phyloP scores from a whole-genome alignment of 2,113 vertebrate genomes.

The Ornithorhynchus anatinus region DNA sequence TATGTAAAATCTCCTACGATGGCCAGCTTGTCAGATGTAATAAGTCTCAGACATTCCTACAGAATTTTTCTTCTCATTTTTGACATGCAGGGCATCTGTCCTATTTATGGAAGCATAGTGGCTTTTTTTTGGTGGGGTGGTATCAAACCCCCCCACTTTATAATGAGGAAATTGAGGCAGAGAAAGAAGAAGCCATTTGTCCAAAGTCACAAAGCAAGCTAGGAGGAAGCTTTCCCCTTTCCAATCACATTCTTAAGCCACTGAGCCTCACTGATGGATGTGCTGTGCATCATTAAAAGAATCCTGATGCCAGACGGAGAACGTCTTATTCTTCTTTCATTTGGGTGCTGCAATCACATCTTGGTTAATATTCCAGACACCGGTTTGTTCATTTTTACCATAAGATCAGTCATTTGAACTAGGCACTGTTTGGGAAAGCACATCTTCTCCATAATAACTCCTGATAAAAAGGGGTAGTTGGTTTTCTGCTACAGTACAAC shows the following conservation, averaged over 20 bases:
- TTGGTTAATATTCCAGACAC: constrained; percentile 8
- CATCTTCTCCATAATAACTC: constrained; percentile 18
- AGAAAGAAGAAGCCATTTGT: not conserved
- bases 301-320: not conserved
- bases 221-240: not conserved
- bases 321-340: too few relatives aligned
- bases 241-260: not conserved
- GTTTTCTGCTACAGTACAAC: constrained; percentile 24
- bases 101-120: not conserved
- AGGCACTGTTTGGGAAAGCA: not conserved
- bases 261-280: not conserved
- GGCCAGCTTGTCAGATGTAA: too few relatives aligned
- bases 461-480: constrained; percentile 31
- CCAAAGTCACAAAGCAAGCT: not conserved
- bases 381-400: not conserved
- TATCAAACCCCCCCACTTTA: not conserved
- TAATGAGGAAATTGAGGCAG: not conserved
- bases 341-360: not conserved
- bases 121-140: not conserved
- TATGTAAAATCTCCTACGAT: too few relatives aligned
- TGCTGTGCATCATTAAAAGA: not conserved
- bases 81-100: too few relatives aligned
- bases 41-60: not conserved
- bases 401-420: not conserved
- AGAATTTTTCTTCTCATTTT: not conserved